A percentile compares a stretch with the other conserved stretches of the same genome.
phyloP scores from a whole-genome alignment of 2,888 invertebrate species.

The Spialia ferax region DNA sequence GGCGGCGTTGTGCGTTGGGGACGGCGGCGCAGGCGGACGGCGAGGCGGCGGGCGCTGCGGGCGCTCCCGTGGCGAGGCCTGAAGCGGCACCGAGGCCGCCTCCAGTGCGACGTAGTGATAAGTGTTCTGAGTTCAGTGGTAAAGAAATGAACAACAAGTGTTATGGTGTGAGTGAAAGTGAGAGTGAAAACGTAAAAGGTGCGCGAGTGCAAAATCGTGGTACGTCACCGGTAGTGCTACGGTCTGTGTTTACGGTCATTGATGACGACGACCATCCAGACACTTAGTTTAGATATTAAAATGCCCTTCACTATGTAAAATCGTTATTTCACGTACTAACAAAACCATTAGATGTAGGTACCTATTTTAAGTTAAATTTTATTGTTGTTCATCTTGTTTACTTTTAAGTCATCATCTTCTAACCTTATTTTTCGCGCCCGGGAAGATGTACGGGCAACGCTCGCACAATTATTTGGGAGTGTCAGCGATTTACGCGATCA shows the following conservation, averaged over 20 bases:
- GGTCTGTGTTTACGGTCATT: neutral
- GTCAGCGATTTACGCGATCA: too few relatives aligned
- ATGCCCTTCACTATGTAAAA: neutral
- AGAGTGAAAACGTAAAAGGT: neutral
- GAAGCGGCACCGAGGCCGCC: neutral
- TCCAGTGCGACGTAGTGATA: neutral
- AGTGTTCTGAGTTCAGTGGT: too few relatives aligned
- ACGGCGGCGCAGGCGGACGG: neutral
- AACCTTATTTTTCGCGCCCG: conserved; percentile 4
- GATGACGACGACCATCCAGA: neutral
- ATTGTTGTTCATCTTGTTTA: neutral
- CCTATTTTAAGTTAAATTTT: neutral
- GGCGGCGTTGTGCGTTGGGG: neutral
- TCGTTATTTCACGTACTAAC: neutral
- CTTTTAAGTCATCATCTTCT: neutral
- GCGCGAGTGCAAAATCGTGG: neutral
- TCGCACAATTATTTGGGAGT: neutral
- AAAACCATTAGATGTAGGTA: too few relatives aligned
- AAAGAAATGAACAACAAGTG: neutral
- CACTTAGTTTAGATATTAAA: too few relatives aligned
- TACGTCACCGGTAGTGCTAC: neutral
- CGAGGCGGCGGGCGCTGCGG: neutral
- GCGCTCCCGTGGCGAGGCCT: neutral
- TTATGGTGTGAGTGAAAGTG: neutral
- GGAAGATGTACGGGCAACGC: neutral